A percentile compares a stretch with the other conserved stretches of the same genome.
Evolutionary conservation across 2,113 vertebrate species (phyloP).

Genomic region (Panurus biarmicus): DNA sequence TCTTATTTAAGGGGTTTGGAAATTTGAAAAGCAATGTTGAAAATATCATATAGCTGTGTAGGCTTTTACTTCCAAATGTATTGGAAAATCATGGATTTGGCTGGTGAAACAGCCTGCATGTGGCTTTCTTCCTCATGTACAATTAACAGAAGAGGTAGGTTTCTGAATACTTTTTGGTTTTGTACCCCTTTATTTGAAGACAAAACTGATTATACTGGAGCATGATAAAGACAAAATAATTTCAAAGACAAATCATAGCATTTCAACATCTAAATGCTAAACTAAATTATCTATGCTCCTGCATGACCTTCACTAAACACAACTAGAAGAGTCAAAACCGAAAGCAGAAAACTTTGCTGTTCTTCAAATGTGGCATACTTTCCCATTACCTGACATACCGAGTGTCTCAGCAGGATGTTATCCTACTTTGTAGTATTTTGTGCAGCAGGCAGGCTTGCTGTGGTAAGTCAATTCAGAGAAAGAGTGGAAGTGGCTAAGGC

Average conservation of each 20-base stretch:
- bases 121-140: neutral
- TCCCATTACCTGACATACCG: neutral
- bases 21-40: neutral
- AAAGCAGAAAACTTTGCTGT: neutral
- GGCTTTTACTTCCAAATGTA: neutral
- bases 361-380: neutral
- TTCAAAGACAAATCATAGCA: neutral
- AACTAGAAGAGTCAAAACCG: neutral
- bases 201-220: neutral
- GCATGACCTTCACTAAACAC: neutral
- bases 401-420: conserved; percentile 37
- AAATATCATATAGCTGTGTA: neutral
- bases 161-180: neutral
- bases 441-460: conserved; percentile 8
- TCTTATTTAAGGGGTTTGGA: conserved; percentile 27
- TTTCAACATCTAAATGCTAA: neutral
- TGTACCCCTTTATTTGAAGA: neutral
- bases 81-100: neutral
- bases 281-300: neutral
- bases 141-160: neutral
- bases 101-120: neutral
- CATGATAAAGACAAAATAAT: neutral
- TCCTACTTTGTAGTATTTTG: conserved; percentile 31
- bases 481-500: neutral
- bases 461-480: conserved; percentile 27